These are phyloP conservation scores for Diorhabda elongata DNA, from an alignment of 1,140 invertebrate species.

Conservation along the genomic window DNA sequence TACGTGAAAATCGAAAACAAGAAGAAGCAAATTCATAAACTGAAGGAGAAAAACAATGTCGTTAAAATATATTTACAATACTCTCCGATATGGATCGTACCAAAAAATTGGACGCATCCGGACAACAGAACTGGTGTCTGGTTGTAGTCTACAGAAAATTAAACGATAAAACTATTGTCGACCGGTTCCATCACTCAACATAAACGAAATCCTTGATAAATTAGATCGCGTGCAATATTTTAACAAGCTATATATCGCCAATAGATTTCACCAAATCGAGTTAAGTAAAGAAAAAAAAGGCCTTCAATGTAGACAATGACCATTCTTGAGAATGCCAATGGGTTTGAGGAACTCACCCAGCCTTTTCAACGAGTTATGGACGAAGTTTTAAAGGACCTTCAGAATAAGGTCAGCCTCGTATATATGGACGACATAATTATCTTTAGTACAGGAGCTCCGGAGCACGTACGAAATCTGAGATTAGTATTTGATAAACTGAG, in stretches of 20 bases:
- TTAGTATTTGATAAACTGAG: slow-evolving; percentile 19
- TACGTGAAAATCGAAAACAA: slow-evolving; percentile 7
- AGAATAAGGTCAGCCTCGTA: slow-evolving; percentile 36
- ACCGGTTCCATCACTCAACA: slow-evolving; percentile 16
- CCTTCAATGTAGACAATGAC: slow-evolving; percentile 15
- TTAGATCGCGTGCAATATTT: slow-evolving; percentile 49
- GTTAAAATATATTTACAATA: slow-evolving; percentile 28
- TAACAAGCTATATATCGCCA: slow-evolving; percentile 48
- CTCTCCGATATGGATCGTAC: slow-evolving; percentile 17
- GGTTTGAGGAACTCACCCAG: slow-evolving; percentile 45
- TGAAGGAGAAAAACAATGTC: slow-evolving; percentile 40
- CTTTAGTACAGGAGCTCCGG: slow-evolving; percentile 22
- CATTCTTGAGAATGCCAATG: slow-evolving; percentile 34
- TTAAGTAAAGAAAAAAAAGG: slow-evolving; percentile 17
- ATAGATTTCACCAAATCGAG: slow-evolving; percentile 19
- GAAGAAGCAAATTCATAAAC: slow-evolving; percentile 23
- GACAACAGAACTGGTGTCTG: slow-evolving; percentile 40
- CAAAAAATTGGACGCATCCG: slow-evolving; percentile 32
- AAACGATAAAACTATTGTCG: slow-evolving; percentile 20
- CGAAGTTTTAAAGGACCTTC: slow-evolving; percentile 24
- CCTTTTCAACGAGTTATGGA: slow-evolving; percentile 48
- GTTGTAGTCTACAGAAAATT: slow-evolving; percentile 41
- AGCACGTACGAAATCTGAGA: slow-evolving; percentile 22
- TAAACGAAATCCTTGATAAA: slow-evolving; percentile 20
- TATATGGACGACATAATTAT: slow-evolving; percentile 45